These are phyloP conservation scores for Melipona quadrifasciata DNA, from an alignment of 1,140 invertebrate genomes.

Conservation along the genomic window DNA sequence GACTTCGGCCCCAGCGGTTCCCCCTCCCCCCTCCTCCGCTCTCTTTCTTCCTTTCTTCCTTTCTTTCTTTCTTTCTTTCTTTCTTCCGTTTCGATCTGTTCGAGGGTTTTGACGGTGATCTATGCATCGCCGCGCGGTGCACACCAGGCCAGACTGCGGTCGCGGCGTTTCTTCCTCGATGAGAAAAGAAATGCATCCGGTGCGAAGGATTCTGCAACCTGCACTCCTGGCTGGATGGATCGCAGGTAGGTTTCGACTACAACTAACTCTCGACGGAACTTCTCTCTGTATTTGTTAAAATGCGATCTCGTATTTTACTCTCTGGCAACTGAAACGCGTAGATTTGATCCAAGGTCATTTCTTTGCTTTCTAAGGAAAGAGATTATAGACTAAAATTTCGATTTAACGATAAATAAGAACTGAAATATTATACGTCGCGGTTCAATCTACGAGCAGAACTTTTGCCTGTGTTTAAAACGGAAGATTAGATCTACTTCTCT, in stretches of 20 bases:
- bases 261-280: neutral
- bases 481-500: too few relatives aligned
- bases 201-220: neutral
- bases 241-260: neutral
- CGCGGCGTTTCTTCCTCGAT: neutral
- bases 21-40: neutral
- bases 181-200: too few relatives aligned
- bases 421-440: too few relatives aligned
- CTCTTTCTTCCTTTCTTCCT: too few relatives aligned
- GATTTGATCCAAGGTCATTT: too few relatives aligned
- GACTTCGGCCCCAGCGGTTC: neutral
- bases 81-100: conserved; percentile 11
- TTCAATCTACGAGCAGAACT: too few relatives aligned
- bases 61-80: neutral
- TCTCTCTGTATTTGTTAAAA: neutral
- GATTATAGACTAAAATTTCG: neutral
- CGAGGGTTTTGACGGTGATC: conserved; percentile 13
- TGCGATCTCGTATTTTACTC: too few relatives aligned
- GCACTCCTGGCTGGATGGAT: neutral
- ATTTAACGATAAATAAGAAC: too few relatives aligned
- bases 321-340: too few relatives aligned
- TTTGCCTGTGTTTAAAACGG: too few relatives aligned
- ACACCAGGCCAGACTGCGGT: neutral
- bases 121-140: neutral
- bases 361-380: neutral